phyloP scores from a whole-genome alignment of 2,797 vertebrate species.

The Clamator glandarius region DNA sequence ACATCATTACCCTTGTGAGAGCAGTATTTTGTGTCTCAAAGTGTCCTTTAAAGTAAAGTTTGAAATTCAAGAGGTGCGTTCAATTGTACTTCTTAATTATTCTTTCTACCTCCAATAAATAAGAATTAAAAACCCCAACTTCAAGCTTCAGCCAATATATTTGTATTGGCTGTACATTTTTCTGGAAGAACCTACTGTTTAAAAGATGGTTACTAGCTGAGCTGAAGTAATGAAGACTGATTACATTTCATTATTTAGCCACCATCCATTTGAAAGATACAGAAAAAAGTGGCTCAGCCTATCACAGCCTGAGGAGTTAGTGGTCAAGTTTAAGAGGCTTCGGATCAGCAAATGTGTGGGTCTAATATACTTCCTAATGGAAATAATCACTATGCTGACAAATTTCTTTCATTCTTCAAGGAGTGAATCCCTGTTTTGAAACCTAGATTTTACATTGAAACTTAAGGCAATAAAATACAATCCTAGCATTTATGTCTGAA shows the following conservation, averaged over 20 bases:
- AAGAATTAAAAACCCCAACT: background rate
- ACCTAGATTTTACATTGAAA: background rate
- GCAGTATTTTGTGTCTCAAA: background rate
- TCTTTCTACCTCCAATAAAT: background rate
- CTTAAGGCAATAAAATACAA: background rate
- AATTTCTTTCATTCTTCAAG: background rate
- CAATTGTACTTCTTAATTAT: background rate
- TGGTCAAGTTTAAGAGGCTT: background rate
- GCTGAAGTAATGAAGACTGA: background rate
- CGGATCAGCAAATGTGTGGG: background rate
- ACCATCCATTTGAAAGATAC: background rate
- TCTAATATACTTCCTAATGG: background rate
- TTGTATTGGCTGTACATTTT: background rate
- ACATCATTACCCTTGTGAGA: background rate
- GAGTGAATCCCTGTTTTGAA: background rate
- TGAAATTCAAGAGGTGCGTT: background rate
- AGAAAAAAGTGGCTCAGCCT: background rate
- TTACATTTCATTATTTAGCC: background rate
- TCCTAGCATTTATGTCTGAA: constrained; percentile 13
- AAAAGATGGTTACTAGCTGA: background rate
- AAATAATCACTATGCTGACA: background rate
- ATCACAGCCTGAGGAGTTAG: background rate
- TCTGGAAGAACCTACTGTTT: background rate
- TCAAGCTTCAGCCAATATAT: background rate
- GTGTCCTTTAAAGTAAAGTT: background rate